A percentile compares a stretch with the other conserved stretches of the same genome.
These are phyloP conservation scores for Drosophila ananassae DNA, from an alignment of 1,140 invertebrate genomes.

Conservation along the genomic window DNA sequence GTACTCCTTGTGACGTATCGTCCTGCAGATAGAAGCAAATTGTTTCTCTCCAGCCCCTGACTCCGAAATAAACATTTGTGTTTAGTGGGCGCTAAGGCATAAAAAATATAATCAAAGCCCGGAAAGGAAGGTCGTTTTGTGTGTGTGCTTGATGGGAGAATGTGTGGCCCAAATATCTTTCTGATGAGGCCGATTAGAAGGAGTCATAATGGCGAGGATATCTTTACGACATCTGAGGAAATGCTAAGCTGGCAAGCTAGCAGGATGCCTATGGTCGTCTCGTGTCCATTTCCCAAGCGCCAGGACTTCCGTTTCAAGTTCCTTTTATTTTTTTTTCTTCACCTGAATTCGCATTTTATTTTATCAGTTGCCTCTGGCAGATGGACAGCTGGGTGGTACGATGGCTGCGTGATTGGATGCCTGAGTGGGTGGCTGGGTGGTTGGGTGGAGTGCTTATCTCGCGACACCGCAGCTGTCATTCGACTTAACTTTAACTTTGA, in stretches of 20 bases:
- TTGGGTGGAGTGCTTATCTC: conserved; percentile 63
- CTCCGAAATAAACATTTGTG: conserved; percentile 46
- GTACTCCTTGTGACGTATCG: conserved; percentile 71
- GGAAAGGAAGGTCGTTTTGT: conserved; percentile 57
- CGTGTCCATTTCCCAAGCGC: conserved; percentile 19
- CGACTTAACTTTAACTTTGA: conserved; percentile 61
- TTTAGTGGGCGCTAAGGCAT: conserved; percentile 18
- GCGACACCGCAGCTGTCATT: conserved; percentile 74
- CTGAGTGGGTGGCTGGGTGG: neutral
- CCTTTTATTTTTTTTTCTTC: conserved; percentile 5
- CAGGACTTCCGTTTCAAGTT: conserved; percentile 20
- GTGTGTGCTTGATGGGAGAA: conserved; percentile 6
- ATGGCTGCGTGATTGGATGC: neutral
- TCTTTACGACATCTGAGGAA: conserved; percentile 76
- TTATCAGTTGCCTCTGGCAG: conserved; percentile 56
- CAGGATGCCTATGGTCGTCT: conserved; percentile 26
- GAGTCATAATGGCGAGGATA: conserved; percentile 57
- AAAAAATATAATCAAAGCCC: conserved; percentile 62
- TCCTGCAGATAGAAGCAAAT: conserved; percentile 76
- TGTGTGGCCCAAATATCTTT: conserved; percentile 24
- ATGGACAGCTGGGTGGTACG: conserved; percentile 38
- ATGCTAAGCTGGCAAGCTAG: conserved; percentile 53
- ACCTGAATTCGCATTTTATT: conserved; percentile 36
- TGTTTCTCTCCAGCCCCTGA: conserved; percentile 56
- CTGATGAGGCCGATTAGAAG: conserved; percentile 68